Evolutionary conservation across 2,797 vertebrate genomes (phyloP), one percentile per base, ranked within the genome.

Genomic region (Myotis myotis): DNA sequence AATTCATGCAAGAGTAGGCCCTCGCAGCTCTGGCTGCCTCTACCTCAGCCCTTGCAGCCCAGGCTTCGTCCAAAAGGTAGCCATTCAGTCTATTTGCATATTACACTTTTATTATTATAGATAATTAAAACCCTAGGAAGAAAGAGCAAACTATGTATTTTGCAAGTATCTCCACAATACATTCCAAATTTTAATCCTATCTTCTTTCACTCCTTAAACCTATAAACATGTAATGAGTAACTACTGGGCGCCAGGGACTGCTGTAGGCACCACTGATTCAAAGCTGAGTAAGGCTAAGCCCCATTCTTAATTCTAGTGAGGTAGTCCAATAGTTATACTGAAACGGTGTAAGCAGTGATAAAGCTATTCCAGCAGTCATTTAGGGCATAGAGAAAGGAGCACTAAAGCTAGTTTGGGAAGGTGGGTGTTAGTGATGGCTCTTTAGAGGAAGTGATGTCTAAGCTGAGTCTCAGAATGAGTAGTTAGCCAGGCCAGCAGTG

Each of bases 401-500:
- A 10, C 4, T 13, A 4, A 23, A 33, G 33, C 2, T 11, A 64
- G 19, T 19, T 82, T 28, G 20, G 23, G 20, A 17, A 55, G 75
- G 11, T 55, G 19, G 33, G 36, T 15, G 12, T 28, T 20, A 25
- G 1, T 33, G n/a, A 71, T 1, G 1, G 4, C 36, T 80, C 44
- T 36, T 44, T 2, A 44, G 66, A 38, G 3, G 10, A 71, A 72
- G 20, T 7, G 0, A 36, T 33, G 30, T 55, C 44, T 15, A 20
- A 81, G 10, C 36, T 25, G 10, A 60, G 6, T 53, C 36, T 30
- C 20, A 5, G 12, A 41, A 53, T 28, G 4, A 51, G 8, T 1
- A 5, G 5, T n/a, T 6, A 44, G 16, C 16, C 47, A 86, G 25
- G n/a, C 1, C 23, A 44, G 16, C 15, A 1, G 6, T 1, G 8